Base-by-base conservation (phyloP, 2,113 vertebrate species). In the Atractosteus spatula region DNA sequence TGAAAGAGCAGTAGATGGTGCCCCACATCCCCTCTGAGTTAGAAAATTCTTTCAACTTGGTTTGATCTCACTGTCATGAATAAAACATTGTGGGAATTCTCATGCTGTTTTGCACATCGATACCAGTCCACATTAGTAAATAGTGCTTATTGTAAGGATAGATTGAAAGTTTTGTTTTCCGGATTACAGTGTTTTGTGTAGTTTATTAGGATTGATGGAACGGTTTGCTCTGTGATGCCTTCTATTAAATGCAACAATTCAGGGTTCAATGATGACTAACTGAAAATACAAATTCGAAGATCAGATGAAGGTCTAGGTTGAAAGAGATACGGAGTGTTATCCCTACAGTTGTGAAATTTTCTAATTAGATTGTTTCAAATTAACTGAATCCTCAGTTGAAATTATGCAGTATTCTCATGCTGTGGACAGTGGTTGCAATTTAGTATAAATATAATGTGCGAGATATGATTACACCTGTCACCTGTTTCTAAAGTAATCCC, bases 261-360 rank as follows among this genome's bases (percentile, higher is more conserved):
- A 59, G 41, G 56, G 69, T 69, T 66, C 57, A 55, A 65, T 62
- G 51, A 54, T 64, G 64, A 51, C 14, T 74, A 69, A 69, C 61
- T 7, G 59, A 54, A 41, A 16, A 16, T 56, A n/a, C 66, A 43
- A 51, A 41, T 51, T 73, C 29, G 54, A 11, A 62, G 62, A 12
- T 29, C 62, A 62, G 62, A 78, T 71, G 59, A 74, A 72, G 71
- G 62, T 59, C 47, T 44, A 8, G 14, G 51, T 61, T 13, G 59
- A 13, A 5, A 3, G 43, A 16, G 69, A 51, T n/a, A 66, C 29
- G 2, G 29, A 29, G 29, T 29, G 2, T 29, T 29, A 29, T 29
- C 1, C 29, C 29, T 29, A 29, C 29, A 29, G 1, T 29, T 29
- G 29, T 29, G 29, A 29, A 29, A 29, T 29, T 2, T 29, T 1